Conservation (phyloP, 1,140 invertebrate species). For the Druon quercuslanigerum region DNA sequence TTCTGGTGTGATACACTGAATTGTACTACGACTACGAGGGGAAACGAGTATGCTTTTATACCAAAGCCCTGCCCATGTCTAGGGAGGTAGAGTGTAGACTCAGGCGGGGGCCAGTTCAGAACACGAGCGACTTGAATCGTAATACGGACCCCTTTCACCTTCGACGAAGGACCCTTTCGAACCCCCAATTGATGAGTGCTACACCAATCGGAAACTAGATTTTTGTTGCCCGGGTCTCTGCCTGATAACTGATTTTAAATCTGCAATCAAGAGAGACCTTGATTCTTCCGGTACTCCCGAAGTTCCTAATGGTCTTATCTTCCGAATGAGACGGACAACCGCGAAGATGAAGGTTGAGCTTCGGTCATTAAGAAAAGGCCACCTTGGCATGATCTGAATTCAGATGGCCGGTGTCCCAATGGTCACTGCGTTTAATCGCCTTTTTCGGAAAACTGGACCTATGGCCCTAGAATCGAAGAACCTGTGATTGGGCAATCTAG, state of each 20-base stretch:
- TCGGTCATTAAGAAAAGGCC: slow-evolving; percentile 42
- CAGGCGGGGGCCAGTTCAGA: slow-evolving; percentile 64
- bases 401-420: slow-evolving; percentile 50
- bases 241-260: neutral
- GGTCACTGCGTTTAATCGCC: slow-evolving; percentile 51
- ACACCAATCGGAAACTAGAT: slow-evolving; percentile 33
- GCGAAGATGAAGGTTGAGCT: slow-evolving; percentile 46
- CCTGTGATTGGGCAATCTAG: slow-evolving; percentile 53
- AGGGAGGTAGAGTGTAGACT: slow-evolving; percentile 60
- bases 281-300: neutral
- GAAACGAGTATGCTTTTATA: slow-evolving; percentile 74
- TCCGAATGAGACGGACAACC: slow-evolving; percentile 1
- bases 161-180: slow-evolving; percentile 62
- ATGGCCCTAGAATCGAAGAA: slow-evolving; percentile 49
- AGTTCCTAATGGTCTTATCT: neutral
- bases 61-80: slow-evolving; percentile 68
- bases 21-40: slow-evolving; percentile 70
- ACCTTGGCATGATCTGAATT: slow-evolving; percentile 65
- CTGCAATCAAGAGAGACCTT: neutral
- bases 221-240: neutral
- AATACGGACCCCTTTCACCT: slow-evolving; percentile 70
- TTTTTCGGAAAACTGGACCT: slow-evolving; percentile 60
- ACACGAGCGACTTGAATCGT: slow-evolving; percentile 51
- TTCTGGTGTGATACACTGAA: slow-evolving; percentile 68
- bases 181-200: slow-evolving; percentile 53